Conservation (phyloP, 2,113 vertebrate genomes). For the Seriola aureovittata region DNA sequence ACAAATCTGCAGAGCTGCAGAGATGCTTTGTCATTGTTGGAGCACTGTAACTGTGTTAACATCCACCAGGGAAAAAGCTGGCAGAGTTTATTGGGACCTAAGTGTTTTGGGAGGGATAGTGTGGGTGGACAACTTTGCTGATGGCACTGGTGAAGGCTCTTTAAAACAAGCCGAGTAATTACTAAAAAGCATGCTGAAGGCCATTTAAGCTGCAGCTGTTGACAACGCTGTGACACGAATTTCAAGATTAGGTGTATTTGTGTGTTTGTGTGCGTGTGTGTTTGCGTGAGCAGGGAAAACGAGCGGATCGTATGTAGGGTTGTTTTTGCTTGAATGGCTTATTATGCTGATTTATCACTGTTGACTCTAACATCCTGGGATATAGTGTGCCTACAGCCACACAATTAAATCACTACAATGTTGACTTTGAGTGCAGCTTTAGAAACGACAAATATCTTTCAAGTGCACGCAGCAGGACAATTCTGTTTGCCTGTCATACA, state of each 20-base stretch:
- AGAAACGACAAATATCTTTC: conserved; percentile 64
- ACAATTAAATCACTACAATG: conserved; percentile 77
- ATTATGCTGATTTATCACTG: conserved; percentile 81
- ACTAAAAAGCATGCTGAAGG: conserved; percentile 64
- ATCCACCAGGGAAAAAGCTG: conserved; percentile 42
- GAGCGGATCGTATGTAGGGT: conserved; percentile 52
- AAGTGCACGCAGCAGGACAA: conserved; percentile 45
- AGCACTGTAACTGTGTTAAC: conserved; percentile 26
- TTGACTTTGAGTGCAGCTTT: conserved; percentile 57
- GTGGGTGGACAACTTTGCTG: conserved; percentile 61
- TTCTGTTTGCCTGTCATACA: conserved; percentile 9
- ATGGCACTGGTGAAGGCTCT: conserved; percentile 46
- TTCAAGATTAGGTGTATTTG: conserved; percentile 43
- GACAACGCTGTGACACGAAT: conserved; percentile 37
- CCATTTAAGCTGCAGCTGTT: conserved; percentile 55
- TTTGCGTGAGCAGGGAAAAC: conserved; percentile 13
- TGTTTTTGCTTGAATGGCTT: conserved; percentile 73
- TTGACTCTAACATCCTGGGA: conserved; percentile 76
- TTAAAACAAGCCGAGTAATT: conserved; percentile 63
- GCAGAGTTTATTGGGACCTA: conserved; percentile 55
- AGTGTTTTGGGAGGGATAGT: conserved; percentile 48
- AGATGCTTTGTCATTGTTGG: conserved; percentile 46
- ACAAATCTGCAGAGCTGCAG: conserved; percentile 44
- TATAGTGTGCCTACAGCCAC: conserved; percentile 68
- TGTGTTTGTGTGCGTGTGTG: neutral